Evolutionary conservation across 2,888 invertebrate species (phyloP), one percentile per base, ranked within the genome.

Genomic region (Erebia epiphron): DNA sequence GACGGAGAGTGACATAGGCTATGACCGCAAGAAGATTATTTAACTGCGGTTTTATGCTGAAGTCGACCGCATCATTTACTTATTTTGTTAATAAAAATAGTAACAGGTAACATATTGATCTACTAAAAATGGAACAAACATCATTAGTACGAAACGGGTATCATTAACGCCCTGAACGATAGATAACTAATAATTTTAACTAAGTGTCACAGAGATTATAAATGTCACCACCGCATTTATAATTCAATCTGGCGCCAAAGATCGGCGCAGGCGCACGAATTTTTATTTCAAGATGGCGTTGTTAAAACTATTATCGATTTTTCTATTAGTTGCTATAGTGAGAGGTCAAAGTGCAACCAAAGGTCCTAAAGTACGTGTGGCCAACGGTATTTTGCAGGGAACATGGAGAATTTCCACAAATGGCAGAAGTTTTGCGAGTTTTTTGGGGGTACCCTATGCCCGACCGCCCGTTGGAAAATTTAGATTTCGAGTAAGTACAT

Each of bases 371-470:
- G 86, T 91, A 2, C 83, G 87, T 68, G 82, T 92, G 0, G 76
- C 83, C 2, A 82, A 89, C 67, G 93, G 93, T 0, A 66, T 86
- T 0, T 71, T 93, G 0, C 87, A 86, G 66, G 93, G 93, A 0
- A 67, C 85, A 0, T 93, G 92, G 93, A 88, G 86, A 69, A 79
- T 83, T 1, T 90, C 93, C 0, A 83, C 86, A 1, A 86, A 88
- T 61, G 89, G 92, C 26, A 80, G 94, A 75, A 79, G 82, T 0
- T 95, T 90, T 75, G 94, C 94, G 10, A 95, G 95, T 52, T 96
- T 95, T 77, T 91, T 95, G 76, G 95, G 96, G 0, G 88, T 96
- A 62, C 96, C 96, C 0, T 96, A 95, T 78, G 96, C 96, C 0
- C 83, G 94, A 67, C 95, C 96, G 14, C 96, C 96, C 0, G 81